Base-by-base conservation (phyloP, 2,797 vertebrate species). In the Nyctibius grandis region DNA sequence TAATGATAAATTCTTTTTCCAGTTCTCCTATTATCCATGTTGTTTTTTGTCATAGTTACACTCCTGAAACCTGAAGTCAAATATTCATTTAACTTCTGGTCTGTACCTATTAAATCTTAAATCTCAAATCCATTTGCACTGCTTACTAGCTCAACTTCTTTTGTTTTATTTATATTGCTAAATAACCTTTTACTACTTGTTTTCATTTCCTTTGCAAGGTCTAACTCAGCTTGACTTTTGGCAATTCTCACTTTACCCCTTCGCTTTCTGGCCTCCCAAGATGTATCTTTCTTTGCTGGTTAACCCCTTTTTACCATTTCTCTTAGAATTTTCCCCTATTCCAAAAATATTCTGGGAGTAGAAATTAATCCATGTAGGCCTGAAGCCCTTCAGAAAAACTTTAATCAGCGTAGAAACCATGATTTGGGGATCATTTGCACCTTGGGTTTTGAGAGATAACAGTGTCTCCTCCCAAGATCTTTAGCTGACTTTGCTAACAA, bases 181-280 rank as follows among this genome's bases (percentile, higher is more conserved):
- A 93, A 94, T 81, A 90, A 68, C 11, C 5, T 86, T 86, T 91
- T 86, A 78, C 54, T 75, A 33, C 63, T 84, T 93, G 50, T 85
- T 95, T 91, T 84, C 8, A 73, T 97, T 89, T 93, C 70, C 63
- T 79, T 76, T 91, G 59, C 31, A 76, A 88, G 25, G 57, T 84
- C 34, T 86, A 90, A 84, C 61, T 86, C 54, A 72, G 61, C 14
- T 45, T 90, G 67, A 79, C 47, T 93, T 80, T 67, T 73, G 36
- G 44, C 80, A 95, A 48, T 65, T 86, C 25, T 68, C 23, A 75
- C 26, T 90, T 93, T 36, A 91, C n/a, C 22, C 18, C 22, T 84
- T 68, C 3, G 4, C 22, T 65, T 94, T 91, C 53, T 84, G 69
- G 44, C 47, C 31, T 78, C 69, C 70, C 74, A 91, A 86, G 83